Percentiles rank a stretch among this genome's conserved stretches.
These are phyloP conservation scores for Bungarus multicinctus DNA, from an alignment of 2,113 vertebrate species.

Conservation along the genomic window DNA sequence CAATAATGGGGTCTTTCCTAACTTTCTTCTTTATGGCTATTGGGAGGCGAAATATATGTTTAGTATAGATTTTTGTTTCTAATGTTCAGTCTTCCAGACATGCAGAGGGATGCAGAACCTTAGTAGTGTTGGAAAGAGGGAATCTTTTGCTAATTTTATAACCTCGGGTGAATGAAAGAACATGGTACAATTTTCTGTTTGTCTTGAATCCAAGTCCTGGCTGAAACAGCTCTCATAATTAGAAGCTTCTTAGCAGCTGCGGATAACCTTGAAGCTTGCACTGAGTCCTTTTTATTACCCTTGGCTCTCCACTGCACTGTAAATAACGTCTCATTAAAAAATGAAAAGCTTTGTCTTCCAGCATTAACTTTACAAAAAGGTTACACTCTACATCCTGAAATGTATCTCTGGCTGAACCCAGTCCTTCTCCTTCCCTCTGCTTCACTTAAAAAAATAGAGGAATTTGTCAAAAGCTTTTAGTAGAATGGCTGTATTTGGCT, in stretches of 20 bases:
- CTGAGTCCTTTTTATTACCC: constrained; percentile 49
- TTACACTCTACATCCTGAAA: constrained; percentile 41
- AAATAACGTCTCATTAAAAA: constrained; percentile 49
- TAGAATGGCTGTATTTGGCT: not conserved
- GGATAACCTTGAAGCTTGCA: constrained; percentile 46
- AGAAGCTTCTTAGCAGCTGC: constrained; percentile 55
- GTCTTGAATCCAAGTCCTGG: constrained; percentile 25
- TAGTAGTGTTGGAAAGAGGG: not conserved
- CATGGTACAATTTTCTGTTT: constrained; percentile 16
- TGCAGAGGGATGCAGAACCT: not conserved
- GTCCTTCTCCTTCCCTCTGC: not conserved
- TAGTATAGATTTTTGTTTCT: constrained; percentile 1
- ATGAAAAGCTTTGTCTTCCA: constrained; percentile 49
- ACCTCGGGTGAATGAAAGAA: constrained; percentile 9
- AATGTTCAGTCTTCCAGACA: not conserved
- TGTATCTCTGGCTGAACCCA: constrained; percentile 41
- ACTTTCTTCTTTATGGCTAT: not conserved
- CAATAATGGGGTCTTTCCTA: not conserved
- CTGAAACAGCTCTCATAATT: constrained; percentile 54
- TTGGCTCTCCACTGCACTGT: constrained; percentile 37
- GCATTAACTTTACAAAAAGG: constrained; percentile 37
- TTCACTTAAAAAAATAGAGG: constrained; percentile 1
- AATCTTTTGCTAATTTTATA: constrained; percentile 22
- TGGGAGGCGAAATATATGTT: not conserved
- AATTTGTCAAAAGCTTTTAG: constrained; percentile 34